These are phyloP conservation scores for Syngnathus floridae DNA, from an alignment of 2,113 vertebrate genomes.

Conservation along the genomic window DNA sequence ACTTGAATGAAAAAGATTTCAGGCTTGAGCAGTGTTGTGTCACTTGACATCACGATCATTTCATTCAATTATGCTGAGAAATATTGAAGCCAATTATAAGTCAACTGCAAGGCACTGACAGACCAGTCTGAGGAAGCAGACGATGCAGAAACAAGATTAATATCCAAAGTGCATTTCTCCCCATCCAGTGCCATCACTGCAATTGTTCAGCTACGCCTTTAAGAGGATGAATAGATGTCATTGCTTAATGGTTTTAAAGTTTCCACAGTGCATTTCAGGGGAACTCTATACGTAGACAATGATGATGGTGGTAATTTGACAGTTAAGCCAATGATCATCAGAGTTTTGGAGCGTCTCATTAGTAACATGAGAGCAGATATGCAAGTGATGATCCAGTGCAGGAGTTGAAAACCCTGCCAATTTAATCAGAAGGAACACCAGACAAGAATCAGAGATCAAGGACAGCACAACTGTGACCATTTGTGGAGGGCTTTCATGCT, in stretches of 20 bases:
- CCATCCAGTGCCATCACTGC: constrained; percentile 5
- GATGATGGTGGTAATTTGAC: background rate
- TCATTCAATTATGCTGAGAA: constrained; percentile 3
- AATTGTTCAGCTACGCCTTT: constrained; percentile 8
- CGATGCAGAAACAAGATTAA: constrained; percentile 12
- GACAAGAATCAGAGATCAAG: too few relatives aligned
- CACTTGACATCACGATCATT: background rate
- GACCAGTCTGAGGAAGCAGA: constrained; percentile 11
- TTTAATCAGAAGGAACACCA: too few relatives aligned
- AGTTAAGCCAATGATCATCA: too few relatives aligned
- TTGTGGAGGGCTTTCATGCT: too few relatives aligned
- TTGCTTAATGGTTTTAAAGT: background rate
- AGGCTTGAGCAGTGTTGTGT: background rate
- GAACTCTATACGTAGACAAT: background rate
- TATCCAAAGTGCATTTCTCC: constrained; percentile 9
- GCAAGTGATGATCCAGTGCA: too few relatives aligned
- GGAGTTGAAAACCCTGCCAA: too few relatives aligned
- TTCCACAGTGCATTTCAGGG: background rate
- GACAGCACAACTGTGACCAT: too few relatives aligned
- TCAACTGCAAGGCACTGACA: constrained; percentile 3
- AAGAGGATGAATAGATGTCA: constrained; percentile 22
- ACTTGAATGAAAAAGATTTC: constrained; percentile 1
- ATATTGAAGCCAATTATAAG: constrained; percentile 4
- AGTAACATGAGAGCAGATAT: too few relatives aligned
- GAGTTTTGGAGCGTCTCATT: too few relatives aligned